Percentiles rank a stretch among this genome's conserved stretches.
phyloP scores from a whole-genome alignment of 2,797 vertebrate genomes.

The Holocentrus rufus region DNA sequence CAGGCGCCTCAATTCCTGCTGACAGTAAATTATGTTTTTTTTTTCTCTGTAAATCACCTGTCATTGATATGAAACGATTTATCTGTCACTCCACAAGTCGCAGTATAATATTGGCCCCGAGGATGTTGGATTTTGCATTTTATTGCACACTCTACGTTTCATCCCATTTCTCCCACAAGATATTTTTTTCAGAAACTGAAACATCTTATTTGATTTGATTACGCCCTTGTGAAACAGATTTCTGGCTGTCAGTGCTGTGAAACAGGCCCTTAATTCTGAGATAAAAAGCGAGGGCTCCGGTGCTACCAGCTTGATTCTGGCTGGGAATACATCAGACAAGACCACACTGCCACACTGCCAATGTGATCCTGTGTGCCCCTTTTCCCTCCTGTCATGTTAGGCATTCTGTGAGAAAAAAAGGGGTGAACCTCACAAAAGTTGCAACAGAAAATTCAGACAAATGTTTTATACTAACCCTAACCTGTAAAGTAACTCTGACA shows the following conservation, averaged over 20 bases:
- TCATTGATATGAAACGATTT: not conserved
- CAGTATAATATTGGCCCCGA: not conserved
- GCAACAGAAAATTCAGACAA: too few relatives aligned
- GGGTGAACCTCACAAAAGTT: too few relatives aligned
- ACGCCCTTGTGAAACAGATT: too few relatives aligned
- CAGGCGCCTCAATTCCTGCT: too few relatives aligned
- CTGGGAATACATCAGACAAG: not conserved
- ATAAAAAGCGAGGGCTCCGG: not conserved
- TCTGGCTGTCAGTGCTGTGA: too few relatives aligned
- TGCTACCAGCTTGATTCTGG: not conserved
- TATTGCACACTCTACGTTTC: not conserved
- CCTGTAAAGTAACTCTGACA: too few relatives aligned
- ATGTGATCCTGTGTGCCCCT: not conserved
- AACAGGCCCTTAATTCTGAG: rapidly evolving
- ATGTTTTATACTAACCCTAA: too few relatives aligned
- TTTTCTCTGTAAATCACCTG: not conserved
- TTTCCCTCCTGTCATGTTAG: too few relatives aligned
- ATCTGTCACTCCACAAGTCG: not conserved
- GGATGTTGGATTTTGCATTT: not conserved
- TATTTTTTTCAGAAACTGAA: too few relatives aligned
- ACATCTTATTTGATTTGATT: too few relatives aligned
- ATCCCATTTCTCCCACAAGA: not conserved
- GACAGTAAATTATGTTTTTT: not conserved
- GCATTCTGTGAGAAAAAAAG: too few relatives aligned
- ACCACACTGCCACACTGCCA: not conserved